Percentiles rank a stretch among this genome's conserved stretches.
Conservation (phyloP, 1,140 invertebrate species). For the Ganaspis sp. region DNA sequence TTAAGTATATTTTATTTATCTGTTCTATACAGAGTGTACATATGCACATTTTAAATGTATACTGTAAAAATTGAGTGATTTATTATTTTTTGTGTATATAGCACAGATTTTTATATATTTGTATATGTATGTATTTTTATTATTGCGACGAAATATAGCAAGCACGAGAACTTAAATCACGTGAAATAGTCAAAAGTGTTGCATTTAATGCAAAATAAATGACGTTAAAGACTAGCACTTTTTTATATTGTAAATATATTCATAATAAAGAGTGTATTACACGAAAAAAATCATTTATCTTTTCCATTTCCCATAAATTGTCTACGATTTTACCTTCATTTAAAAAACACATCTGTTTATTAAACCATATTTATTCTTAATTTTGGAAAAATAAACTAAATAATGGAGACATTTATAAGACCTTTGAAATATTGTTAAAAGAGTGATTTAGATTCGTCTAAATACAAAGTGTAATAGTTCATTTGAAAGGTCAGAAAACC, state of each 20-base stretch:
- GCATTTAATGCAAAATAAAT: constrained; percentile 16
- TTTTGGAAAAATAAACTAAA: too few relatives aligned
- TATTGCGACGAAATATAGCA: not conserved
- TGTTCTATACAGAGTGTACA: not conserved
- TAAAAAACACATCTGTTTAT: too few relatives aligned
- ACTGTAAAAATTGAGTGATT: not conserved
- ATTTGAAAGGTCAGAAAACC: too few relatives aligned
- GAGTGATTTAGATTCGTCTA: too few relatives aligned
- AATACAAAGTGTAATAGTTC: too few relatives aligned
- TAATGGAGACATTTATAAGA: too few relatives aligned
- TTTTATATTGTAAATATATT: constrained; percentile 12
- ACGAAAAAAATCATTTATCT: not conserved
- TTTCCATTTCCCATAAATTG: too few relatives aligned
- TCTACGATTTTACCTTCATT: too few relatives aligned
- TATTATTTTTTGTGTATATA: constrained; percentile 16
- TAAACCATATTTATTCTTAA: too few relatives aligned
- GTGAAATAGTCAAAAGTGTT: not conserved
- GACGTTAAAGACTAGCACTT: not conserved
- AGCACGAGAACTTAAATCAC: not conserved
- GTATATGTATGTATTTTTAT: constrained; percentile 16
- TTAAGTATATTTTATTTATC: constrained; percentile 18
- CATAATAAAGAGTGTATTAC: not conserved
- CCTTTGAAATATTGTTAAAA: too few relatives aligned
- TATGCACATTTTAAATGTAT: not conserved
- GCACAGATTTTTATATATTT: constrained; percentile 11